Evolutionary conservation across 92 coral and sea anemone species (phyloP), one percentile per base, ranked within the genome.

Genomic region (Porites rus): DNA sequence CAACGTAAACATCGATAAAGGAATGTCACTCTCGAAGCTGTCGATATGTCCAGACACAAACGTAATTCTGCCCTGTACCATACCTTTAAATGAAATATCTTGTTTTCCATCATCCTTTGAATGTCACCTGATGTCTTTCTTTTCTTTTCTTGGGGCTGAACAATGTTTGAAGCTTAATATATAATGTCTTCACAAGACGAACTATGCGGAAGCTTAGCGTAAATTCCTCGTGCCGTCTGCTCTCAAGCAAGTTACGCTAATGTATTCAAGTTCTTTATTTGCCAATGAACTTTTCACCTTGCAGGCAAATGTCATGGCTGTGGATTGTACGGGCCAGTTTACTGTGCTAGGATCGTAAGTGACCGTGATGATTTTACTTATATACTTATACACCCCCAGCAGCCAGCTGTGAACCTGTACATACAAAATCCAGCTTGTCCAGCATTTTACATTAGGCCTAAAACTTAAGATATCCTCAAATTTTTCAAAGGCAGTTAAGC

Each of bases 291-390:
- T 63, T 54, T 60, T 16, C 21, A 77, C 87, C 51, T 46, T 18
- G 19, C 80, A 97, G 99, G 99, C 98, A 81, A 94, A 93, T n/a
- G 98, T 95, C 24, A 92, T 97, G 95, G 94, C 98, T 19, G 95
- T 97, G 74, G 99, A 97, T 62, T 92, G 96, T 79, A 95, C 95
- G 50, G 99, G 99, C 56, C 98, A 91, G 56, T 92, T 93, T 93
- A 94, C 92, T n/a, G 98, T 94, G 52, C 82, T 97, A 65, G 98
- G 98, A 86, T 94, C 96, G 99, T 97, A 93, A 95, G 98, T 75
- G 25, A 65, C 31, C 43, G 63, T 28, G 46, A 38, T 38, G 0
- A 38, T 38, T 0, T 38, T 38, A 38, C 46, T 4, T 38, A 38
- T 38, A 5, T 38, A 38, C 46, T 24, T 24, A 24, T 24, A 24